phyloP scores from a whole-genome alignment of 2,888 invertebrate genomes.

The Heliconius sara region DNA sequence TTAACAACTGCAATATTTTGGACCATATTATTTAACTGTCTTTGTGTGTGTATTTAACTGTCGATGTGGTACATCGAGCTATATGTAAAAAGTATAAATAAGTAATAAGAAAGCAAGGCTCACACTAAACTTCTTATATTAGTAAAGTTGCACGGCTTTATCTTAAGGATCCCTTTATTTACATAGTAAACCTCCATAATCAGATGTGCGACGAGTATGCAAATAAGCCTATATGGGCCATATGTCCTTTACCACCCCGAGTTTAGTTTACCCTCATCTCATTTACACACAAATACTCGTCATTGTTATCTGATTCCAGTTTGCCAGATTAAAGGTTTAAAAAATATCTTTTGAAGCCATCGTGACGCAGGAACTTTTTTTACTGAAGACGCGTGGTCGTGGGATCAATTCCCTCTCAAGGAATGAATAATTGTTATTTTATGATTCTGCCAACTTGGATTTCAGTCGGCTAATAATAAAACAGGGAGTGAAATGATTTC shows the following conservation, averaged over 20 bases:
- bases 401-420: neutral
- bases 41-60: too few species aligned
- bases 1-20: neutral
- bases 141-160: constrained; percentile 16
- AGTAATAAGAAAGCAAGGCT: too few species aligned
- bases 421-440: neutral
- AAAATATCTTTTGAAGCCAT: neutral
- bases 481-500: neutral
- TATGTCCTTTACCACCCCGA: constrained; percentile 20
- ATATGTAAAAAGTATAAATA: too few species aligned
- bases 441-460: neutral
- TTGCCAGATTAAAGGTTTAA: constrained; percentile 5
- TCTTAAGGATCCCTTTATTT: constrained; percentile 30
- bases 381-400: neutral
- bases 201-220: constrained; percentile 20
- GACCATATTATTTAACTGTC: neutral
- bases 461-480: neutral
- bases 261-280: constrained; percentile 12
- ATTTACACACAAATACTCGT: constrained; percentile 18
- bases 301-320: constrained; percentile 18
- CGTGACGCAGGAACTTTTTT: too few species aligned
- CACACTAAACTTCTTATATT: neutral
- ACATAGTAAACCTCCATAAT: constrained; percentile 35
- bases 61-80: too few species aligned
- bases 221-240: constrained; percentile 17